A percentile compares a stretch with the other conserved stretches of the same genome.
Conservation (phyloP, 2,113 vertebrate genomes). For the Zingel zingel region DNA sequence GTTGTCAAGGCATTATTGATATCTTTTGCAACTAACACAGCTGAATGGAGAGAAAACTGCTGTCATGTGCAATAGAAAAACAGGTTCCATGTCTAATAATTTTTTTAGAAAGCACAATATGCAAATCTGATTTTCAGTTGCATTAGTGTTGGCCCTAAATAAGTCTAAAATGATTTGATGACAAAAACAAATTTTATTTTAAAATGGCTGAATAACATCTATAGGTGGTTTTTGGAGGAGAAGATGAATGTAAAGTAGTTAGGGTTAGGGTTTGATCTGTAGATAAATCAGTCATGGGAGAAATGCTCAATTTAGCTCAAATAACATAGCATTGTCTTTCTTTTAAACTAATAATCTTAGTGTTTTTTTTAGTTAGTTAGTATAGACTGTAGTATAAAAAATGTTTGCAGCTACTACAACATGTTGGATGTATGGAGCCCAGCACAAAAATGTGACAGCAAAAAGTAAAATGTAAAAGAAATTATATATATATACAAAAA, state of each 20-base stretch:
- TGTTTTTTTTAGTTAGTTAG: too few relatives aligned
- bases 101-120: slow-evolving; percentile 14
- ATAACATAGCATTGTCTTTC: too few relatives aligned
- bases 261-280: too few relatives aligned
- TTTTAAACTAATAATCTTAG: too few relatives aligned
- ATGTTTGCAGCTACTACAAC: too few relatives aligned
- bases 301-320: too few relatives aligned
- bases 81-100: slow-evolving; percentile 4
- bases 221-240: background rate
- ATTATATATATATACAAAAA: too few relatives aligned
- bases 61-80: slow-evolving; percentile 8
- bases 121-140: background rate
- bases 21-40: slow-evolving; percentile 24
- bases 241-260: background rate
- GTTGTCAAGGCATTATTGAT: slow-evolving; percentile 44
- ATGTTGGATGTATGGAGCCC: too few relatives aligned
- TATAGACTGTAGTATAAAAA: too few relatives aligned
- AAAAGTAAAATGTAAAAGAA: too few relatives aligned
- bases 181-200: background rate
- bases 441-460: too few relatives aligned
- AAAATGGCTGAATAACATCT: background rate
- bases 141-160: background rate
- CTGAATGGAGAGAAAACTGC: slow-evolving; percentile 28
- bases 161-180: background rate
- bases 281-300: too few relatives aligned